Percentiles rank a stretch among this genome's conserved stretches.
phyloP scores from a whole-genome alignment of 2,888 invertebrate genomes.

The Phaedon cochleariae region DNA sequence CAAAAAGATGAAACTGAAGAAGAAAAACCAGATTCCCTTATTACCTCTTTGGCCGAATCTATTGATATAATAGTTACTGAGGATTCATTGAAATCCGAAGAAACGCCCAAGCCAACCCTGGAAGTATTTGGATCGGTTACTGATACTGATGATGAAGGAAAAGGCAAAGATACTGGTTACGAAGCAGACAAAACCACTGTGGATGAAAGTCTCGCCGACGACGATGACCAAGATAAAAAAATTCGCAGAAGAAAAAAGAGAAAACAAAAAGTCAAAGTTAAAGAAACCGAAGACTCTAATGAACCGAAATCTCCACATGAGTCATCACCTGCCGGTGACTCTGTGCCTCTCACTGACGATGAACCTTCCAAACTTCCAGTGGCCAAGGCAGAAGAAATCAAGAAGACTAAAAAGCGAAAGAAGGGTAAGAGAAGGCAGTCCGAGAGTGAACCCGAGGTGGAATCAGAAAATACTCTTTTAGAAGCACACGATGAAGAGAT shows the following conservation, averaged over 20 bases:
- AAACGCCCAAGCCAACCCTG: constrained; percentile 65
- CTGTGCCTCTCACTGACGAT: constrained; percentile 60
- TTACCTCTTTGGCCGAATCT: constrained; percentile 66
- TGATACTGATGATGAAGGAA: constrained; percentile 58
- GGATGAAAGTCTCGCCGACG: constrained; percentile 66
- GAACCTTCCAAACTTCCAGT: constrained; percentile 46
- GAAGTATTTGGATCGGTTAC: constrained; percentile 57
- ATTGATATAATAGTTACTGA: constrained; percentile 65
- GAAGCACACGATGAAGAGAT: constrained; percentile 65
- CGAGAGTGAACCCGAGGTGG: constrained; percentile 58
- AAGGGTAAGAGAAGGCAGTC: constrained; percentile 54
- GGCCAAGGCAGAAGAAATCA: constrained; percentile 45
- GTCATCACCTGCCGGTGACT: constrained; percentile 54
- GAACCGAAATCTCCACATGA: constrained; percentile 63
- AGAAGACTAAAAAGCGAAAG: constrained; percentile 57
- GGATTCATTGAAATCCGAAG: constrained; percentile 63
- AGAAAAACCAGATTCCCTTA: constrained; percentile 55
- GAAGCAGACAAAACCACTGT: constrained; percentile 74
- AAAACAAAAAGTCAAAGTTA: constrained; percentile 64
- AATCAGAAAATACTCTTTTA: constrained; percentile 50
- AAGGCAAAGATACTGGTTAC: constrained; percentile 73
- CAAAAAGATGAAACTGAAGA: constrained; percentile 36
- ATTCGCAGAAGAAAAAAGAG: constrained; percentile 60
- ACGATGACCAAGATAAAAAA: constrained; percentile 59
- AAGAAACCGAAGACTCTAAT: constrained; percentile 63